Evolutionary conservation across 1,140 invertebrate species (phyloP), one percentile per base, ranked within the genome.

Genomic region (Neodiprion lecontei): DNA sequence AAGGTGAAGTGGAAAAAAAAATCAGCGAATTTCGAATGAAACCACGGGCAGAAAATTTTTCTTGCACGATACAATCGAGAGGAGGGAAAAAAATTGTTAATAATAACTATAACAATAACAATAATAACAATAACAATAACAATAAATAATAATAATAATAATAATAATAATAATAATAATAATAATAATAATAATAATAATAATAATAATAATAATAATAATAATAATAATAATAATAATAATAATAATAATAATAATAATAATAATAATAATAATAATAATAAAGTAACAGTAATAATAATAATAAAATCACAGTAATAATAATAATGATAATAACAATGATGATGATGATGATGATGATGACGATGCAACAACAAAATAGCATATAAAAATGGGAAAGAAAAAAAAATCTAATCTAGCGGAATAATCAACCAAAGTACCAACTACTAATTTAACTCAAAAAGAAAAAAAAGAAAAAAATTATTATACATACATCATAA

Each of bases 391-490:
- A 69, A 69, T 21, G 79, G 78, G 81, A 82, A 81, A 82, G 80
- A 80, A 83, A 78, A 79, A 84, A 79, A 84, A 81, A 77, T 79
- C 80, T 82, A 80, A 84, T 82, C 83, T 83, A 80, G 79, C 76
- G 75, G 72, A 82, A 84, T 82, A 83, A 85, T 87, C 83, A 79
- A 84, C 81, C 71, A 80, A 84, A 80, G 84, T 87, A 85, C 85
- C 84, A 82, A 83, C 76, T 84, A 84, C 75, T 84, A 77, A 11
- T 77, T 74, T 70, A 14, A 61, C n/a, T 61, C 17, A 21, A 74
- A 66, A 66, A 47, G 69, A 40, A 47, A 71, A 71, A 66, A 67
- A 72, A 71, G 21, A 10, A 69, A 67, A 75, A 75, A 67, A 14
- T 14, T 80, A 84, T 79, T 79, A 74, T 77, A 80, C 75, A 73